Evolutionary conservation across 2,888 invertebrate genomes (phyloP).

Genomic region (Ephialtes manifestator): DNA sequence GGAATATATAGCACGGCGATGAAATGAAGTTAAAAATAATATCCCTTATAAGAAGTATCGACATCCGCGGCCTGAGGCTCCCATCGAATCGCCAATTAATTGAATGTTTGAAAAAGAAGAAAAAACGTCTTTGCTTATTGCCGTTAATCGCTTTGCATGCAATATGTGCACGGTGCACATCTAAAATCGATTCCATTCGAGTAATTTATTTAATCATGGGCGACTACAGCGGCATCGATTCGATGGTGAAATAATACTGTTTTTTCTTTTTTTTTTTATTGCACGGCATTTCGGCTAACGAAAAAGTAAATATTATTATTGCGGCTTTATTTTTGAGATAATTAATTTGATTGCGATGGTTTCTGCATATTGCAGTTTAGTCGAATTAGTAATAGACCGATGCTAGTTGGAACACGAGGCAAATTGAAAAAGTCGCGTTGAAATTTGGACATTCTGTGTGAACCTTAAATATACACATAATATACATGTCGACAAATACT

Average conservation of each 20-base stretch:
- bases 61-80: background rate
- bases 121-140: background rate
- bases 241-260: background rate
- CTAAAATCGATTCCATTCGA: slow-evolving; percentile 3
- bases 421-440: too few species aligned
- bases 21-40: slow-evolving; percentile 37
- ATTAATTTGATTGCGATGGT: background rate
- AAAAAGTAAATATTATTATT: slow-evolving; percentile 15
- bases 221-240: background rate
- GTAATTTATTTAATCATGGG: slow-evolving; percentile 10
- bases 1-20: slow-evolving; percentile 10
- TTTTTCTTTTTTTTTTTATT: background rate
- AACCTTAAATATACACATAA: too few species aligned
- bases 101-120: slow-evolving; percentile 5
- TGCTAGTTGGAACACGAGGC: too few species aligned
- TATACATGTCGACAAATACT: too few species aligned
- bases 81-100: slow-evolving; percentile 13
- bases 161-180: background rate
- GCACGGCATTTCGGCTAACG: background rate
- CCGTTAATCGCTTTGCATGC: background rate
- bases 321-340: background rate
- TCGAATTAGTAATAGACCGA: background rate
- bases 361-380: background rate
- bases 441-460: too few species aligned
- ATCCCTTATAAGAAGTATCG: slow-evolving; percentile 18